These are phyloP conservation scores for Gonatopus flavifemur DNA, from an alignment of 1,140 invertebrate genomes.

Conservation along the genomic window DNA sequence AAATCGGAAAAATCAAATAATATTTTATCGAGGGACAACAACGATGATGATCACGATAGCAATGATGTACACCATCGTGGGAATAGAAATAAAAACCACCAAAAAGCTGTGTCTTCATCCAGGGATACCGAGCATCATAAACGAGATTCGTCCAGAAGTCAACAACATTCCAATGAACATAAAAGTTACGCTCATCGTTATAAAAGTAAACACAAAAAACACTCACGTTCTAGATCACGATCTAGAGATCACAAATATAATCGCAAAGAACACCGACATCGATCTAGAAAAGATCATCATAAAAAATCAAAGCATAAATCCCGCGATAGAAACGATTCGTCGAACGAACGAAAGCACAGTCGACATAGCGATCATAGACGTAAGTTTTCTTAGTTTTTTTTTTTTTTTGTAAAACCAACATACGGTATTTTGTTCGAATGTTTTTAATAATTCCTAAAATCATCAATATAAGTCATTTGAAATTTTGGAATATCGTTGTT, in stretches of 20 bases:
- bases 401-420: too few species aligned
- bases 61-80: not conserved
- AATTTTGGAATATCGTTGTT: too few species aligned
- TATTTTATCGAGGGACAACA: not conserved
- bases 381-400: too few species aligned
- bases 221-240: slow-evolving; percentile 9
- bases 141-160: not conserved
- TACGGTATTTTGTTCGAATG: too few species aligned
- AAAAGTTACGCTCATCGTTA: not conserved
- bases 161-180: slow-evolving; percentile 2
- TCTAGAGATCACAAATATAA: slow-evolving; percentile 18
- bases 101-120: too few species aligned
- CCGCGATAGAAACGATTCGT: slow-evolving; percentile 6
- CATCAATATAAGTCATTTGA: too few species aligned
- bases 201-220: slow-evolving; percentile 7
- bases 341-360: not conserved
- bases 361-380: slow-evolving; percentile 12
- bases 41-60: too few species aligned
- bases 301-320: slow-evolving; percentile 18
- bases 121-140: not conserved
- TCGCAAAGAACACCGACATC: slow-evolving; percentile 12
- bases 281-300: slow-evolving; percentile 1
- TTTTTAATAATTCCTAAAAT: too few species aligned
- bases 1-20: not conserved
- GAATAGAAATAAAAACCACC: too few species aligned